Evolutionary conservation across 2,888 invertebrate species (phyloP), one percentile per base, ranked within the genome.

Genomic region (Desoria tigrina): DNA sequence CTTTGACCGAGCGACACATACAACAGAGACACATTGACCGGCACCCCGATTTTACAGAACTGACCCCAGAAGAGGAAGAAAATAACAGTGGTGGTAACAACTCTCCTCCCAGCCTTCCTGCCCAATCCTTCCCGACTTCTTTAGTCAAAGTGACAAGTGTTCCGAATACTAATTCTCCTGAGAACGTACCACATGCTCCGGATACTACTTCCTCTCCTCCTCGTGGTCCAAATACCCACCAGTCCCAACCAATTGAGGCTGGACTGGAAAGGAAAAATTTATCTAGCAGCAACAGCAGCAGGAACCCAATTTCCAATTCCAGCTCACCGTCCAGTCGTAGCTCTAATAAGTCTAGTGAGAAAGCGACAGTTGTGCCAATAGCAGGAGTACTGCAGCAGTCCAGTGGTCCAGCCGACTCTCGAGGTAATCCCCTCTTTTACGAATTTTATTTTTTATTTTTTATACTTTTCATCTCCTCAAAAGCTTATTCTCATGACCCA

Each of bases 121-220:
- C 6, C 21, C 42, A 42, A 9, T 24, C 56, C 24, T 42, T 24
- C 39, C 7, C 28, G 16, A 23, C 4, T 53, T 59, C 64, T 27
- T 39, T 42, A 59, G 53, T 54, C 60, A 61, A 50, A 32, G 55
- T 54, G 42, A 45, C 56, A 50, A 64, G 57, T 68, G 72, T 58
- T 63, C 64, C 58, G 72, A 72, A 69, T 72, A 69, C 68, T 68
- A 72, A 72, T 69, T 65, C 69, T 51, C 69, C 57, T 69, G 72
- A 66, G 72, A 72, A 72, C 61, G 61, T 65, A 39, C 60, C 71
- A 72, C 61, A 61, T 72, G 71, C 64, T 59, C 42, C 54, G 37
- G 53, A 49, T 42, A 42, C 39, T 42, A 27, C 37, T 6, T 6
- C 21, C 14, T 57, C 32, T 32, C 37, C 45, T 51, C n/a, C 21